A percentile compares a stretch with the other conserved stretches of the same genome.
Conservation (phyloP, 2,797 vertebrate genomes). For the Ispidina lecontei region DNA sequence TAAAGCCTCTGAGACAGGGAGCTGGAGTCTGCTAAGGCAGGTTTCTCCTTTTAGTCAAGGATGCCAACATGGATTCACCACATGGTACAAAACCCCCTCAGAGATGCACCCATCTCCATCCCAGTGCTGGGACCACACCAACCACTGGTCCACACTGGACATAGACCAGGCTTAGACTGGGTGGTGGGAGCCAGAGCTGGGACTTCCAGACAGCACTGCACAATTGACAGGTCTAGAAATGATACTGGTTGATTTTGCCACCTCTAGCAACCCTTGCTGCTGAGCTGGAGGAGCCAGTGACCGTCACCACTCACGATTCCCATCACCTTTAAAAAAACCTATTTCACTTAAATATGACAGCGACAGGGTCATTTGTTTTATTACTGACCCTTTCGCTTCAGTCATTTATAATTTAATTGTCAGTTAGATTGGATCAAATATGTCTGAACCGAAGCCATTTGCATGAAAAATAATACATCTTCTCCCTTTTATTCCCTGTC, state of each 20-base stretch:
- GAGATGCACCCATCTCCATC: background rate
- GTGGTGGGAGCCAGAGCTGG: background rate
- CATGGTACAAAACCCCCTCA: fast-evolving
- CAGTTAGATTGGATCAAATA: constrained; percentile 29
- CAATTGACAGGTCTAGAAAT: fast-evolving
- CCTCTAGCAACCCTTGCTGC: background rate
- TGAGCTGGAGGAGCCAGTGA: background rate
- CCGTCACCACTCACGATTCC: background rate
- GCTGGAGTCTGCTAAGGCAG: background rate
- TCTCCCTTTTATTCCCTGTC: background rate
- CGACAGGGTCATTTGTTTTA: background rate
- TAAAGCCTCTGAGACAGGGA: fast-evolving
- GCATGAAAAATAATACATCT: constrained; percentile 29
- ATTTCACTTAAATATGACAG: background rate
- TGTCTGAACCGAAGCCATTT: background rate
- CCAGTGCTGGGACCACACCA: fast-evolving
- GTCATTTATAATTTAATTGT: constrained; percentile 38
- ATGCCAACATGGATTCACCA: background rate
- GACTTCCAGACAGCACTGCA: background rate
- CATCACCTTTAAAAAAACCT: background rate
- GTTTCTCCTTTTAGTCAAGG: background rate
- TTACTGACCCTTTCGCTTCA: background rate
- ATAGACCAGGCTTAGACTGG: background rate
- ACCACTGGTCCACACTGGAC: fast-evolving
- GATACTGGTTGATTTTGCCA: fast-evolving